Conservation (phyloP, 2,113 vertebrate genomes). For the Benitochromis conjunctus region DNA sequence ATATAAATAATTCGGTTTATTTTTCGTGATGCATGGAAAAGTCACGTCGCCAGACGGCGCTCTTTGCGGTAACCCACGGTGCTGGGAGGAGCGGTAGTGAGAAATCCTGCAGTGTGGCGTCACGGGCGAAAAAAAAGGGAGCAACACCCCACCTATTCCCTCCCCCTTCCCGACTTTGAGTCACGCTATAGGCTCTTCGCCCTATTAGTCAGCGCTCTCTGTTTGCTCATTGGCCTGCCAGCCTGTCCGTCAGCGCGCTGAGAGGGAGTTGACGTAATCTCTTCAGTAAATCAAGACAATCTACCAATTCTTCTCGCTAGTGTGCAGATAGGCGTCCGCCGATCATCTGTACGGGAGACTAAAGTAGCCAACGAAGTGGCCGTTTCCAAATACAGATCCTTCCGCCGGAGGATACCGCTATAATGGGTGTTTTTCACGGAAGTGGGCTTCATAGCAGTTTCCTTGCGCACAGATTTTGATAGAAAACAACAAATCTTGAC, state of each 20-base stretch:
- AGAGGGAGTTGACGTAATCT: slow-evolving; percentile 79
- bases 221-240: slow-evolving; percentile 33
- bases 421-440: slow-evolving; percentile 68
- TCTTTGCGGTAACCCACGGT: slow-evolving; percentile 20
- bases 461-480: slow-evolving; percentile 61
- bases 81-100: slow-evolving; percentile 49
- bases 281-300: slow-evolving; percentile 72
- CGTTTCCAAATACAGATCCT: background rate
- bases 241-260: slow-evolving; percentile 39
- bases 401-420: slow-evolving; percentile 55
- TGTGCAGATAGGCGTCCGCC: slow-evolving; percentile 41
- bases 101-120: slow-evolving; percentile 81
- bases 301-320: slow-evolving; percentile 62
- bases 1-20: background rate
- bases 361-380: background rate
- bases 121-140: slow-evolving; percentile 37
- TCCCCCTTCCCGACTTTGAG: background rate
- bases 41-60: slow-evolving; percentile 44
- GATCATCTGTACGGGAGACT: slow-evolving; percentile 20
- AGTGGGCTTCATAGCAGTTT: slow-evolving; percentile 51
- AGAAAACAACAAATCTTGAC: slow-evolving; percentile 47
- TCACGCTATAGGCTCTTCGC: slow-evolving; percentile 40
- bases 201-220: background rate
- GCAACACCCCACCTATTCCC: background rate
- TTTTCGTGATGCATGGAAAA: background rate